phyloP scores from a whole-genome alignment of 1,140 invertebrate genomes.

The Eumeta japonica region DNA sequence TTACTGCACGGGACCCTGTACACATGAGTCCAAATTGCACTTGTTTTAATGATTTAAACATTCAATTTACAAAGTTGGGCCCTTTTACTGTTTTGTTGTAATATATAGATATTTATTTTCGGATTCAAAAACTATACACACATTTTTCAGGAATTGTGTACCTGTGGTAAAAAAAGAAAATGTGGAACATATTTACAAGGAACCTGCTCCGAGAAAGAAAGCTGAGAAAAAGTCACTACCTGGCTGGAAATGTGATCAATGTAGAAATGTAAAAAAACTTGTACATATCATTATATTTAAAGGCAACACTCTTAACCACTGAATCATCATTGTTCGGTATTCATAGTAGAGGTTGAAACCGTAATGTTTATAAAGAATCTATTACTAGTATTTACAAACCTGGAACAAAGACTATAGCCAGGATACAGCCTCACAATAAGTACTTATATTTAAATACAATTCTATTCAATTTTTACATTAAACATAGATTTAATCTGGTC shows the following conservation, averaged over 20 bases:
- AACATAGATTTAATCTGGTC: too few species aligned
- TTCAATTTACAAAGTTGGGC: too few species aligned
- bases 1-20: too few species aligned
- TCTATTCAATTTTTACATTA: too few species aligned
- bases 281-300: conserved; percentile 1
- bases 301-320: too few species aligned
- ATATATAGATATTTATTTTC: too few species aligned
- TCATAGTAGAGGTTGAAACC: background rate
- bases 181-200: conserved; percentile 29
- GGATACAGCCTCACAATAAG: background rate
- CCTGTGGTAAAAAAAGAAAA: conserved; percentile 16
- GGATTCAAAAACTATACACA: too few species aligned
- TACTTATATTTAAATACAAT: background rate
- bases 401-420: background rate
- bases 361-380: background rate
- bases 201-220: conserved; percentile 29
- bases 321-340: background rate
- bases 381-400: background rate
- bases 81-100: too few species aligned
- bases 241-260: conserved; percentile 49
- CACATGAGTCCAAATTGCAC: too few species aligned
- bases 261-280: conserved; percentile 33
- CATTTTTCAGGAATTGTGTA: too few species aligned
- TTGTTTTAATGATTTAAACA: too few species aligned
- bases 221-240: conserved; percentile 33